Percentiles rank a stretch among this genome's conserved stretches.
Evolutionary conservation across 2,797 vertebrate genomes (phyloP).

Genomic region (Margarornis squamiger): DNA sequence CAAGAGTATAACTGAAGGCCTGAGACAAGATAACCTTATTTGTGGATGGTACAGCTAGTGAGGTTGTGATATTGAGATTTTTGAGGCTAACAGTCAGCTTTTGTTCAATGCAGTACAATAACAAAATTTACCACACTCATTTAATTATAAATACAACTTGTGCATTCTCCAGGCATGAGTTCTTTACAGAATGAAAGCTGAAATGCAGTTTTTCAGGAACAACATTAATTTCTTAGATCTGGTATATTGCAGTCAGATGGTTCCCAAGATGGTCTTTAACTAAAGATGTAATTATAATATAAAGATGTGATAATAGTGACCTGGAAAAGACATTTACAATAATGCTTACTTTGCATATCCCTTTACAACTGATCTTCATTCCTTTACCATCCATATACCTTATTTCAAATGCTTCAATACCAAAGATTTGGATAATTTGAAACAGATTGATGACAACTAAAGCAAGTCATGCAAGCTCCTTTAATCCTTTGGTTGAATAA

Average conservation of each 20-base stretch:
- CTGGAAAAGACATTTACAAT: not conserved
- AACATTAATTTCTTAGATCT: not conserved
- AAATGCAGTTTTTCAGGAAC: not conserved
- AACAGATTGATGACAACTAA: not conserved
- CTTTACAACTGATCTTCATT: not conserved
- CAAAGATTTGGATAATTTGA: not conserved
- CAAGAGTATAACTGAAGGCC: not conserved
- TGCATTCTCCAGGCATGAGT: not conserved
- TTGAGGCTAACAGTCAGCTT: not conserved
- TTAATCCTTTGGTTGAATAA: not conserved
- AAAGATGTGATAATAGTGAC: not conserved
- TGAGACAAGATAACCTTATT: not conserved
- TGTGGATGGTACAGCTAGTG: not conserved
- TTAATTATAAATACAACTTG: not conserved
- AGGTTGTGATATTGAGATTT: not conserved
- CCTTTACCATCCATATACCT: fast-evolving
- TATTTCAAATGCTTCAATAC: not conserved
- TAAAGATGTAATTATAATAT: not conserved
- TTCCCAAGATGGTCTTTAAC: not conserved
- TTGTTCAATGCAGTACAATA: not conserved
- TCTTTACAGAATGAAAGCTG: not conserved
- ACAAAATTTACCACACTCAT: not conserved
- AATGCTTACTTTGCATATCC: not conserved
- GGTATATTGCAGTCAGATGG: not conserved
- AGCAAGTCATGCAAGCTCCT: not conserved